phyloP scores from a whole-genome alignment of 2,797 vertebrate genomes.

The Vireo griseus region DNA sequence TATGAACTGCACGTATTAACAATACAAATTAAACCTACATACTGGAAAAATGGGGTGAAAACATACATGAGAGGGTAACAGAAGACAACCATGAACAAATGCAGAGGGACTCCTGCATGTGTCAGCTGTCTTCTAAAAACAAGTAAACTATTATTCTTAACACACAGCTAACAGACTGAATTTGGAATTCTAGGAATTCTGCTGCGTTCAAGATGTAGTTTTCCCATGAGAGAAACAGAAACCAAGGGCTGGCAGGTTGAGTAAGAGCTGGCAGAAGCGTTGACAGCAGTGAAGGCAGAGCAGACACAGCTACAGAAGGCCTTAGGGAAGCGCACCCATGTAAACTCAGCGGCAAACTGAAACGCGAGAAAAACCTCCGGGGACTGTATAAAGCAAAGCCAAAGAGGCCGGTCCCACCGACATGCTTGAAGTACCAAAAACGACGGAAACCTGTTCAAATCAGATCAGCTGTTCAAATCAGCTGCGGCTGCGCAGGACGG shows the following conservation, averaged over 20 bases:
- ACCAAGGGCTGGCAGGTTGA: accelerated
- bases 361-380: not conserved
- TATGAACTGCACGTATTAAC: not conserved
- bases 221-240: not conserved
- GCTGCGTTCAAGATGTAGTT: accelerated
- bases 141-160: not conserved
- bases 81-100: accelerated
- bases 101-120: accelerated
- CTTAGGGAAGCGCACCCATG: accelerated
- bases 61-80: accelerated
- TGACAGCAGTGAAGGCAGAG: accelerated
- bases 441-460: accelerated
- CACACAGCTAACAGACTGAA: accelerated
- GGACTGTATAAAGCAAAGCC: accelerated
- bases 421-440: accelerated
- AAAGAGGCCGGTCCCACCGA: accelerated
- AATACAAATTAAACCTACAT: not conserved
- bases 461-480: accelerated
- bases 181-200: not conserved
- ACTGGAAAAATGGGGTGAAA: not conserved
- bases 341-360: not conserved
- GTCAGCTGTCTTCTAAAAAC: accelerated
- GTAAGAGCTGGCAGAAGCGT: accelerated
- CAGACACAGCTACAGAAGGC: accelerated
- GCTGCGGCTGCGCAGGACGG: not conserved